Percentiles rank a stretch among this genome's conserved stretches.
Conservation (phyloP, 2,888 invertebrate genomes). For the Rugalucina vietnamica region DNA sequence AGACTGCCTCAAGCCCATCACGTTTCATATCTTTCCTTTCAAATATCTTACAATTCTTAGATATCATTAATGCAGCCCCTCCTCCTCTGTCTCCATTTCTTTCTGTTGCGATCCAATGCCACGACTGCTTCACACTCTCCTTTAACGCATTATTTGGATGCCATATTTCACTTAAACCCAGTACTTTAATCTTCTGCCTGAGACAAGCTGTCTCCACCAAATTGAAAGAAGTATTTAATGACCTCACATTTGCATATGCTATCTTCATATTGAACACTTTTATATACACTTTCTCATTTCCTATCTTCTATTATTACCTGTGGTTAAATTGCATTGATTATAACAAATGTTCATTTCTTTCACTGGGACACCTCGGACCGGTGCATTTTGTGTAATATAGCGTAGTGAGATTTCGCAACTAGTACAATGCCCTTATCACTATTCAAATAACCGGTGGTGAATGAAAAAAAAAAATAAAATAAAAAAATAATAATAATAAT, state of each 20-base stretch:
- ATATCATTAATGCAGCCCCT: conserved; percentile 9
- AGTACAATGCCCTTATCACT: no score
- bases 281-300: no score
- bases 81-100: conserved; percentile 12
- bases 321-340: no score
- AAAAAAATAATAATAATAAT: no score
- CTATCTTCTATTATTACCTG: no score
- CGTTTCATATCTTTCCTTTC: conserved; percentile 17
- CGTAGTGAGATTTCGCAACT: no score
- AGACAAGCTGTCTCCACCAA: conserved; percentile 1
- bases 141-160: conserved; percentile 11
- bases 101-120: conserved; percentile 18
- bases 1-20: conserved; percentile 20
- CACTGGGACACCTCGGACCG: no score
- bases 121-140: conserved; percentile 15
- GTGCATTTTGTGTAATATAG: no score
- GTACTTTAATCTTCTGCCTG: neutral
- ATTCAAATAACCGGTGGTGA: no score
- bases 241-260: conserved; percentile 19
- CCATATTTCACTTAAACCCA: conserved; percentile 25
- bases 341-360: no score
- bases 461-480: no score
- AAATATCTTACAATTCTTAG: conserved; percentile 10
- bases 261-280: conserved; percentile 21
- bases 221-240: conserved; percentile 28